A percentile compares a stretch with the other conserved stretches of the same genome.
Conservation (phyloP, 2,797 vertebrate genomes). For the Euphonia xanthogaster region DNA sequence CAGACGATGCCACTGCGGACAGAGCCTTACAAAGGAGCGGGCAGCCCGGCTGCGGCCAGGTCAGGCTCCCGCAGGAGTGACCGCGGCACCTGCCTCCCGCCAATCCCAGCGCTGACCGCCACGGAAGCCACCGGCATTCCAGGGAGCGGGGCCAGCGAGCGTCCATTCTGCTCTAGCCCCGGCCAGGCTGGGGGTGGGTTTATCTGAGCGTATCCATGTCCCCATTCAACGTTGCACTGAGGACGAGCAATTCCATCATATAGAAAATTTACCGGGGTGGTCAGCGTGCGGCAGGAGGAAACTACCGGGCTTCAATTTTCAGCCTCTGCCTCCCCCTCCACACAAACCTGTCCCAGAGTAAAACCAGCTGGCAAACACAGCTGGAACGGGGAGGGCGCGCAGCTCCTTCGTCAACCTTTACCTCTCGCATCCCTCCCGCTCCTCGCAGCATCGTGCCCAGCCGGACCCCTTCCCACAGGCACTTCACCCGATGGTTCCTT, state of each 20-base stretch:
- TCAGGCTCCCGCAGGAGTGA: neutral
- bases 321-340: neutral
- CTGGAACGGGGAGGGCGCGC: accelerated
- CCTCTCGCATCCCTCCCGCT: neutral
- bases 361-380: neutral
- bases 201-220: accelerated
- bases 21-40: accelerated
- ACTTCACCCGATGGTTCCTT: neutral
- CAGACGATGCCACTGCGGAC: neutral
- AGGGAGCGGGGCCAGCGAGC: neutral
- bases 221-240: neutral
- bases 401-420: neutral
- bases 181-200: accelerated
- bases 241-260: accelerated
- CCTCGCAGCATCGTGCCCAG: neutral
- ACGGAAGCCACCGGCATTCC: accelerated
- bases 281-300: neutral
- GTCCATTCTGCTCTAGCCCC: accelerated
- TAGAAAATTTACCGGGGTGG: accelerated
- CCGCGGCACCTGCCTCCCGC: neutral
- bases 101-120: accelerated
- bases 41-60: neutral
- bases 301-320: neutral
- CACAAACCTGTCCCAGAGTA: neutral
- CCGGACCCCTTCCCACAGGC: no score